Percentiles rank a stretch among this genome's conserved stretches.
These are phyloP conservation scores for Atherix ibis DNA, from an alignment of 2,888 invertebrate species.

Conservation along the genomic window DNA sequence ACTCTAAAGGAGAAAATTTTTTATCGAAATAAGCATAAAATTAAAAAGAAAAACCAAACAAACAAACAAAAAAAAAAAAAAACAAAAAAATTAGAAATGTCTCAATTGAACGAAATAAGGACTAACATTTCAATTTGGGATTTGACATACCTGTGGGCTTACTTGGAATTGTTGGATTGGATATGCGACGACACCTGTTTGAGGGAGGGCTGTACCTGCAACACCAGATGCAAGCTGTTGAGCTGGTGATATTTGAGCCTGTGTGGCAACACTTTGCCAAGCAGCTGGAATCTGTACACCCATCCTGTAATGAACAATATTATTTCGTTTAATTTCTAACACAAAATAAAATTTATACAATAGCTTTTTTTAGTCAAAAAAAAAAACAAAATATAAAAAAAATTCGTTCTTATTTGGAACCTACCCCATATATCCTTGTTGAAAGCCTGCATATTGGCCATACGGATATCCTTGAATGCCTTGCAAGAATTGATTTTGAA, in stretches of 20 bases:
- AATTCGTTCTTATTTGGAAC: too few species aligned
- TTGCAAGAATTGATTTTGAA: slow-evolving; percentile 73
- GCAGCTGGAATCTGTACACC: slow-evolving; percentile 67
- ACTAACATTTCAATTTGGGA: too few species aligned
- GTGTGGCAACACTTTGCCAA: slow-evolving; percentile 61
- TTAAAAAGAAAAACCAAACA: not conserved
- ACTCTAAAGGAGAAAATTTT: not conserved
- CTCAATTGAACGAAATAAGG: not conserved
- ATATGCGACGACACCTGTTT: slow-evolving; percentile 70
- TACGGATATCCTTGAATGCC: slow-evolving; percentile 77
- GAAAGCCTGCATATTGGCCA: slow-evolving; percentile 78
- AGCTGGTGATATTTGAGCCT: slow-evolving; percentile 51
- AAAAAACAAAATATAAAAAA: slow-evolving; percentile 3
- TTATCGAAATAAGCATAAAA: slow-evolving; percentile 3
- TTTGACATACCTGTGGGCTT: slow-evolving; percentile 33
- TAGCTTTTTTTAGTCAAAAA: slow-evolving; percentile 19
- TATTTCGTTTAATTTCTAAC: slow-evolving; percentile 26
- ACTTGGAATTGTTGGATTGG: slow-evolving; percentile 90
- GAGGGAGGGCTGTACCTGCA: slow-evolving; percentile 54
- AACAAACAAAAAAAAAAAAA: too few species aligned
- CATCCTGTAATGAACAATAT: slow-evolving; percentile 46
- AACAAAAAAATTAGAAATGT: too few species aligned
- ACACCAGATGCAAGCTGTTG: slow-evolving; percentile 50
- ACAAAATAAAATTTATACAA: too few species aligned
- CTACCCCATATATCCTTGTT: slow-evolving; percentile 87